A percentile compares a stretch with the other conserved stretches of the same genome.
Evolutionary conservation across 2,113 vertebrate genomes (phyloP).

Genomic region (Atherinomorus stipes): DNA sequence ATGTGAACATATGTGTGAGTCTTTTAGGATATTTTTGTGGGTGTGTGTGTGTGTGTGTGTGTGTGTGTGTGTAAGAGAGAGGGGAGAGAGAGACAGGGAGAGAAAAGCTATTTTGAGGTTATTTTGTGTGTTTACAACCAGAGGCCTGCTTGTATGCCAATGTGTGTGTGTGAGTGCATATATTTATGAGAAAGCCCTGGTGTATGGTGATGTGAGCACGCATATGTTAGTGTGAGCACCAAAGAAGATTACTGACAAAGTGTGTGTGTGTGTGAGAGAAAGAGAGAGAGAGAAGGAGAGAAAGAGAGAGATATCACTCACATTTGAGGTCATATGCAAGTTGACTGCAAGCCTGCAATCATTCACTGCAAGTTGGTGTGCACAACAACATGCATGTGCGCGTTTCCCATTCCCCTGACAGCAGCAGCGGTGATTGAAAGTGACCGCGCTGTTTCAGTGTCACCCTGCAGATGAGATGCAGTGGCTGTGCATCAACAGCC

Average conservation of each 20-base stretch:
- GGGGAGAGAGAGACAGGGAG: too few species aligned
- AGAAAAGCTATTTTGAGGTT: constrained; percentile 53
- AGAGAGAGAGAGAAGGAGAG: neutral
- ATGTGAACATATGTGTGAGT: constrained; percentile 5
- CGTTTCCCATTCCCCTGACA: constrained; percentile 24
- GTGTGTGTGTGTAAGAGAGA: too few species aligned
- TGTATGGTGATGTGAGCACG: constrained; percentile 65
- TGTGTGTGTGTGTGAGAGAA: constrained; percentile 9
- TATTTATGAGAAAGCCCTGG: constrained; percentile 60
- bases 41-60: constrained; percentile 21
- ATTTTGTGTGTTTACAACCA: constrained; percentile 53
- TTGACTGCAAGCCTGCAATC: constrained; percentile 48
- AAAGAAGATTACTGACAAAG: constrained; percentile 27
- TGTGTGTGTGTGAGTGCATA: constrained; percentile 66
- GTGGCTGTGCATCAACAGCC: constrained; percentile 30
- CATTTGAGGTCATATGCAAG: constrained; percentile 55
- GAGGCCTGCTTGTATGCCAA: constrained; percentile 24
- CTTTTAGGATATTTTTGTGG: constrained; percentile 1
- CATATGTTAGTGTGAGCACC: constrained; percentile 68
- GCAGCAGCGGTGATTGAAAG: constrained; percentile 55
- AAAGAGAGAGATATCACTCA: constrained; percentile 16
- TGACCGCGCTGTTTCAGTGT: constrained; percentile 61
- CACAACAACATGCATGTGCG: constrained; percentile 1
- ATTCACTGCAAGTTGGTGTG: constrained; percentile 30
- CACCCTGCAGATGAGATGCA: constrained; percentile 53